Base-by-base conservation (phyloP, 2,888 invertebrate genomes). In the Xestia rhomboidea region DNA sequence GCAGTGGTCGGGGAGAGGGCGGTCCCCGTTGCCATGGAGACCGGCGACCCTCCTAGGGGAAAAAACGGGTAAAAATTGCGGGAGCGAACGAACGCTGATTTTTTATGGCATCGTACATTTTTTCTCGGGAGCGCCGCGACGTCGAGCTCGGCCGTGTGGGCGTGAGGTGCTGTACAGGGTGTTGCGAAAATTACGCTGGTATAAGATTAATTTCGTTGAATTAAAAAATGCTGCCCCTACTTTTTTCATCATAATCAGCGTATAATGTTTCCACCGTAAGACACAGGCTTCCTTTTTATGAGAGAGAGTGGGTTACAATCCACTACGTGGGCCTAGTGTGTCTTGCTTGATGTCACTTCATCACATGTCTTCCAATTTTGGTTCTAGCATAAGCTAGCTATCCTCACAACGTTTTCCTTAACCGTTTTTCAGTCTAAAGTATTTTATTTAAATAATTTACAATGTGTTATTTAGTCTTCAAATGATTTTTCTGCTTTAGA, bases 101-200 rank as follows among this genome's bases (percentile, higher is more conserved):
- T 96, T 96, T 96, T 96, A 96, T 95, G 95, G 96, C 96, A 94
- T 95, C 96, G 95, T 95, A 96, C 94, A 96, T 96, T 96, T 96
- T 96, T 96, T 96, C 96, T 95, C 91, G 89, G 82, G 87, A 90
- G 94, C 94, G 94, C 93, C 93, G 93, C 93, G 93, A 93, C 94
- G 94, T 89, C 88, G 83, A 54, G 83, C 89, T 68, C 87, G 84
- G 82, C 84, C 73, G 90, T 90, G 94, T 92, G 94, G 91, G 94
- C 87, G 92, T 89, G 80, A 64, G 80, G 71, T 62, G 38, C 30
- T 44, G 63, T 93, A 95, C 92, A 93, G 95, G 85, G 3, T 93
- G 95, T 78, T 68, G 6, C 38, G 0, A 76, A 27, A 63, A 11
- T 18, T n/a, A 2, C 15, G 0, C 18, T 2, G 21, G 13, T 6